Evolutionary conservation across 2,113 vertebrate species (phyloP), one percentile per base, ranked within the genome.

Genomic region (Lichenostomus cassidix): DNA sequence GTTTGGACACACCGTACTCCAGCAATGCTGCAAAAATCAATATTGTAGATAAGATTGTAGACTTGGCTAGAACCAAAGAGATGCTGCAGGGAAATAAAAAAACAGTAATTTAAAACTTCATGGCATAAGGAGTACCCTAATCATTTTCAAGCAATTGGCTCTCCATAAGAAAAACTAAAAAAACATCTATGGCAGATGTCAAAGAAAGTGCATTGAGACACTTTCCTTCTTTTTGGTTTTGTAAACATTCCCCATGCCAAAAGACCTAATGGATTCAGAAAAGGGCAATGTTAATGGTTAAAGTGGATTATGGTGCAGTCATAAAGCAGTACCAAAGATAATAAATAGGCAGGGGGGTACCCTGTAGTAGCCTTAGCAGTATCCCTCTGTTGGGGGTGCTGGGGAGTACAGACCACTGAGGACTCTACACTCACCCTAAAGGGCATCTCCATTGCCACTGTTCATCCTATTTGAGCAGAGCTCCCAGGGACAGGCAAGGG

Each of bases 1-100:
- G 44, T 67, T 63, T 85, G 90, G 83, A 90, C 95, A 76, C 46
- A 85, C 70, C 89, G 91, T 96, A 70, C 93, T 94, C 79, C 12
- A 87, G 83, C 73, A 81, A 58, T 41, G n/a, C 12, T 58, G 64
- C 78, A 81, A 78, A 92, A 95, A 95, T 90, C 85, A 70, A 29
- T 82, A 63, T 2, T 19, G 33, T 87, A 91, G 81, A 76, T 92
- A 80, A 53, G 83, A 68, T 47, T 44, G 67, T 71, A 92, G 35
- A 65, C 71, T 79, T 90, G 73, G 53, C 85, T 77, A 28, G 29
- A 11, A 65, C 25, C 75, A 81, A 65, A 39, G 65, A 82, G 58
- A 5, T 55, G 60, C 58, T 69, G 8, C 7, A 76, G 73, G 49
- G 65, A 50, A 83, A 63, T 46, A 89, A 39, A 79, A 79, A 15